A percentile compares a stretch with the other conserved stretches of the same genome.
These are phyloP conservation scores for Ornithoptera alexandrae DNA, from an alignment of 2,888 invertebrate species.

Conservation along the genomic window DNA sequence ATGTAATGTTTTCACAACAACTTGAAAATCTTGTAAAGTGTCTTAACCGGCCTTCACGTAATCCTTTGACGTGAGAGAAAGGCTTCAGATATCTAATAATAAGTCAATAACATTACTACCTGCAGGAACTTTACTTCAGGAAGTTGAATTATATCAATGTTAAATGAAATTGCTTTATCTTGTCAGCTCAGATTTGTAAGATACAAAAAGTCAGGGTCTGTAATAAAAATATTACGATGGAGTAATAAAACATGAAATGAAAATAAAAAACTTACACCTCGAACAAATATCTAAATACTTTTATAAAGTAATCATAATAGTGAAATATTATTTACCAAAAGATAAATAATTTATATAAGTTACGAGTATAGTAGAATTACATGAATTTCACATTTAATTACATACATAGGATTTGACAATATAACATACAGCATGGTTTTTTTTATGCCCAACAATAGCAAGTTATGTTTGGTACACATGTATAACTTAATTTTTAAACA, in stretches of 20 bases:
- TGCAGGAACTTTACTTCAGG: neutral
- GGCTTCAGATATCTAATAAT: conserved; percentile 10
- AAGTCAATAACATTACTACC: conserved; percentile 7
- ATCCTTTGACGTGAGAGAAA: conserved; percentile 3
- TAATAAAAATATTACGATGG: neutral
- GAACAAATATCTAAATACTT: too few relatives aligned
- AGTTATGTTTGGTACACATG: too few relatives aligned
- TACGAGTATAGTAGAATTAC: too few relatives aligned
- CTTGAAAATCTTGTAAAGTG: conserved; percentile 10
- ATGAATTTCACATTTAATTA: too few relatives aligned
- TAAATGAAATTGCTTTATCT: neutral
- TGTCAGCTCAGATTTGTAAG: neutral
- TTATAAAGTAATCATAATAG: too few relatives aligned
- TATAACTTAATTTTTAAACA: too few relatives aligned
- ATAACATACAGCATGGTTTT: too few relatives aligned
- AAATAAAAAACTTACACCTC: neutral
- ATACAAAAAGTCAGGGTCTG: neutral
- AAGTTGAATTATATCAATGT: neutral
- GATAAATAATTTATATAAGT: too few relatives aligned
- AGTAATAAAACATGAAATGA: too few relatives aligned
- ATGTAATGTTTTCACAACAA: neutral
- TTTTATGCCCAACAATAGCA: too few relatives aligned
- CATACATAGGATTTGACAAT: too few relatives aligned
- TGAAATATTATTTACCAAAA: too few relatives aligned
- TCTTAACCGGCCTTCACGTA: conserved; percentile 9